Base-by-base conservation (phyloP, 2,888 invertebrate species). In the Cheilosia vernalis region DNA sequence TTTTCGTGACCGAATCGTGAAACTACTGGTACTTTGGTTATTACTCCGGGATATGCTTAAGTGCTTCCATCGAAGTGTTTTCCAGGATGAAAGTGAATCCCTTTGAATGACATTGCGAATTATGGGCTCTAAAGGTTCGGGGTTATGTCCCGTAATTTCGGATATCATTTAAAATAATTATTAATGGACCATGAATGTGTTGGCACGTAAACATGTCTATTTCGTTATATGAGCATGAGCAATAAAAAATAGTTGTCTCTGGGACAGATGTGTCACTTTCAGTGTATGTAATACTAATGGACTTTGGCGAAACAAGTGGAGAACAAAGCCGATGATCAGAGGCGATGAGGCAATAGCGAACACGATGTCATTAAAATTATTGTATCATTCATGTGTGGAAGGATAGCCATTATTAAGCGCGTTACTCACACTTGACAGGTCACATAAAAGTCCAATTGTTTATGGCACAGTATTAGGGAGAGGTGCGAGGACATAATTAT, bases 1-100 rank as follows among this genome's bases (percentile, higher is more conserved):
- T 17, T 47, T 47, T 47, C 17, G 17, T 9, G 47, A 47, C 47
- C 17, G 17, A 47, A 47, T 19, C 47, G 47, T 47, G 10, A 47
- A 47, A 47, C 47, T 47, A 47, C 47, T 17, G 47, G 9, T 3
- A 47, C 47, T 47, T 58, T 56, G 47, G 19, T 47, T 47, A 47
- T 47, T 47, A 44, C 44, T 4, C 2, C 9, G 47, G 19, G 17
- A 47, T 47, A 19, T 10, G 47, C 2, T 2, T 2, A 3, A 17
- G 37, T 47, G 47, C 47, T 9, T 9, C 17, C 47, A 9, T 47
- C 17, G 47, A 47, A 47, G 17, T 19, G 19, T 17, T 17, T 47
- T 17, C 7, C 47, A 47, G 19, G 56, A 44, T 49, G 67, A 61
- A 47, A 19, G 19, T 17, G 47, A 7, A 47, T 47, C 9, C 47